These are phyloP conservation scores for Homarus americanus DNA, from an alignment of 1,140 invertebrate species.

Conservation along the genomic window DNA sequence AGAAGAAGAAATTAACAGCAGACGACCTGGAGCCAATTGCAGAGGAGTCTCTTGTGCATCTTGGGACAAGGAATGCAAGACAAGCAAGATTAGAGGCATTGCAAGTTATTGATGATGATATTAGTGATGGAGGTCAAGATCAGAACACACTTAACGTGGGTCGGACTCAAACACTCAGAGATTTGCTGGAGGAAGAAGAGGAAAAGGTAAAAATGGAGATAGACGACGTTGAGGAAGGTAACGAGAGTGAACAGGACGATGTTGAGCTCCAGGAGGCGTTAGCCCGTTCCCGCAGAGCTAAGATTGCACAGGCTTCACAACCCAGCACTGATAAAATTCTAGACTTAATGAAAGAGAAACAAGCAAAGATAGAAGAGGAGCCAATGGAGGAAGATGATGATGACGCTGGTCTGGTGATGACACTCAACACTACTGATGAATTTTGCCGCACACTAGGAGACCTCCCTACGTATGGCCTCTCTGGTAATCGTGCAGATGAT, in stretches of 20 bases:
- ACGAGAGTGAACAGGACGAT: conserved; percentile 72
- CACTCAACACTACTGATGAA: conserved; percentile 96
- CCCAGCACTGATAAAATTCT: conserved; percentile 93
- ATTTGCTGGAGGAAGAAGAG: conserved; percentile 71
- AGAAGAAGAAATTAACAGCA: conserved; percentile 79
- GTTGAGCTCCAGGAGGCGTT: conserved; percentile 73
- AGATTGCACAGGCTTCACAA: conserved; percentile 48
- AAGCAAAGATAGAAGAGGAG: conserved; percentile 81
- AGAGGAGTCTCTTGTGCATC: conserved; percentile 75
- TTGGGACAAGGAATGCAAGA: conserved; percentile 73
- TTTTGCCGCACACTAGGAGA: conserved; percentile 97
- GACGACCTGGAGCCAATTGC: conserved; percentile 81
- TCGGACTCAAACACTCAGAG: conserved; percentile 48
- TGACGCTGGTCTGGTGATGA: conserved; percentile 80
- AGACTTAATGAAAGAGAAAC: conserved; percentile 79
- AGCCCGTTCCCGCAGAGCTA: conserved; percentile 67
- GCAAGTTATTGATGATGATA: conserved; percentile 58
- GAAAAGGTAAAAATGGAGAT: conserved; percentile 7
- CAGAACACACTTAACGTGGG: conserved; percentile 18
- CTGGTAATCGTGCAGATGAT: conserved; percentile 80
- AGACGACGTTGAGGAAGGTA: conserved; percentile 35
- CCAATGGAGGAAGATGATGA: conserved; percentile 75
- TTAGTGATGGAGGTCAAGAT: neutral
- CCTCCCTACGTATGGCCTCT: conserved; percentile 93
- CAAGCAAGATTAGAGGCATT: conserved; percentile 72